Percentiles rank a stretch among this genome's conserved stretches.
Evolutionary conservation across 2,797 vertebrate genomes (phyloP).

Genomic region (Tympanoctomys barrerae): DNA sequence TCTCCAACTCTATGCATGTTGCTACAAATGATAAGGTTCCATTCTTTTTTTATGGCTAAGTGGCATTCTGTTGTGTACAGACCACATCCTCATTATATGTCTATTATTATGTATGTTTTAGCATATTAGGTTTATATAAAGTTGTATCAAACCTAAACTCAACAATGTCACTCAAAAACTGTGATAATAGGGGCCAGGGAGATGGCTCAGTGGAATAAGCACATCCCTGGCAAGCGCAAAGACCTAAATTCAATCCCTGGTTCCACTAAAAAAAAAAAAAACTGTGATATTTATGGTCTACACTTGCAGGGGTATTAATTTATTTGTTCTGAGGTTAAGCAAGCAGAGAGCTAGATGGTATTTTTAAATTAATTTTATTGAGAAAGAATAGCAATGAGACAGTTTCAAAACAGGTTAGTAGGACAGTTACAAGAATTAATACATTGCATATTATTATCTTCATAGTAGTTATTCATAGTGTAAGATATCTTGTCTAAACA

Average conservation of each 20-base stretch:
- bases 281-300: constrained; percentile 39
- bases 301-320: constrained; percentile 35
- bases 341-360: constrained; percentile 9
- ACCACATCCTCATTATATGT: neutral
- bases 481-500: too few relatives aligned
- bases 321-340: constrained; percentile 44
- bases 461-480: too few relatives aligned
- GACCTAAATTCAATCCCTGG: too few relatives aligned
- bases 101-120: constrained; percentile 19
- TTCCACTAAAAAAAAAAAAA: neutral
- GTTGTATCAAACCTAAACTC: constrained; percentile 12
- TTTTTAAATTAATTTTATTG: too few relatives aligned
- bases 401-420: too few relatives aligned
- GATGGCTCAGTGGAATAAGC: too few relatives aligned
- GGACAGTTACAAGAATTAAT: too few relatives aligned
- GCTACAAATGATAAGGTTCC: neutral
- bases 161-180: constrained; percentile 7
- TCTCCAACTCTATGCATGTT: neutral
- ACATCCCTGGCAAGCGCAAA: too few relatives aligned
- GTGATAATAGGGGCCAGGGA: neutral
- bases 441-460: too few relatives aligned
- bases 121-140: constrained; percentile 47
- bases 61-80: neutral
- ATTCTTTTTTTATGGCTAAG: neutral
- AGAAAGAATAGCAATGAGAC: too few relatives aligned